phyloP scores from a whole-genome alignment of 2,797 vertebrate species.

The Gymnodraco acuticeps region DNA sequence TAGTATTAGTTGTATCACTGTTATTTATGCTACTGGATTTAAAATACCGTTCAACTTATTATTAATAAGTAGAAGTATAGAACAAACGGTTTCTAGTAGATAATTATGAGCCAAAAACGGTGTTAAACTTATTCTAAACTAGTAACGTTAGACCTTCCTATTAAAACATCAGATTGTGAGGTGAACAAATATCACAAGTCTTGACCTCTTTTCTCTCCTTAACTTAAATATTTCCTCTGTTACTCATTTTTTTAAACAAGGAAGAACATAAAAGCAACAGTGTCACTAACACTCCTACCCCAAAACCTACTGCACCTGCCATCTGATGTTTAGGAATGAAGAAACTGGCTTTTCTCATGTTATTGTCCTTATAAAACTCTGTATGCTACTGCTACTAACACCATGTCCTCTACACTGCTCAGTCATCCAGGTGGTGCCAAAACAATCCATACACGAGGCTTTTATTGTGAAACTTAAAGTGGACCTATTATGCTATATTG shows the following conservation, averaged over 20 bases:
- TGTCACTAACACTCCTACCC: not conserved
- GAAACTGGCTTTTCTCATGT: not conserved
- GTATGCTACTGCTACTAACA: conserved; percentile 7
- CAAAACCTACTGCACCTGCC: not conserved
- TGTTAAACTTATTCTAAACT: not conserved
- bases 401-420: not conserved
- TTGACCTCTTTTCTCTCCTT: not conserved
- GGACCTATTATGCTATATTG: no score
- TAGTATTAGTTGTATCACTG: not conserved
- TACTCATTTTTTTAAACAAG: not conserved
- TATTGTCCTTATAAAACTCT: not conserved
- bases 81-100: not conserved
- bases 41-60: not conserved
- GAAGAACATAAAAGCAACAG: not conserved
- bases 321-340: not conserved
- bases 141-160: conserved; percentile 26
- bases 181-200: not conserved
- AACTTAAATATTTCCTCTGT: not conserved
- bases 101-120: not conserved
- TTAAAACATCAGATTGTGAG: conserved; percentile 29
- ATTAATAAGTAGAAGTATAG: not conserved
- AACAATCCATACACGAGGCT: not conserved
- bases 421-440: no score
- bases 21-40: not conserved
- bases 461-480: conserved; percentile 1